Conservation (phyloP, 2,888 invertebrate species). For the Caenorhabditis macrosperma region DNA sequence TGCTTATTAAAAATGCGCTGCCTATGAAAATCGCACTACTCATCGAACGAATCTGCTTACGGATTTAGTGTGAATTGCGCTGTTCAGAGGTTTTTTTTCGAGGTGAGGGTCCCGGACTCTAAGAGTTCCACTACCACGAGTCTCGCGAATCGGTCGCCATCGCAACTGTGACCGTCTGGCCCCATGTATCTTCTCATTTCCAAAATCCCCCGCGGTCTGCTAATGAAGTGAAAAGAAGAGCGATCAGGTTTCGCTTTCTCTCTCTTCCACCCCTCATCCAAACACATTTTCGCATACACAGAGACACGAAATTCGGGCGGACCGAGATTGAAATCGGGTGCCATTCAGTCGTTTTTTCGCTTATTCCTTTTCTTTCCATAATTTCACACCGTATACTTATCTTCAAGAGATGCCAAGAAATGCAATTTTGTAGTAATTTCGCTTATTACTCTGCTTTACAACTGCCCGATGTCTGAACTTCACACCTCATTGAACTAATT, state of each 20-base stretch:
- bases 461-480: not conserved
- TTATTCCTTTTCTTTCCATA: too few species aligned
- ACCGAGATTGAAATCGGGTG: slow-evolving; percentile 8
- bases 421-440: not conserved
- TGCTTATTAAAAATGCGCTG: too few species aligned
- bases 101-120: too few species aligned
- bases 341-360: not conserved
- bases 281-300: not conserved
- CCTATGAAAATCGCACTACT: too few species aligned
- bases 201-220: slow-evolving; percentile 4
- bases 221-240: slow-evolving; percentile 23
- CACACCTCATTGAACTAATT: not conserved
- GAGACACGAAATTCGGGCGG: not conserved
- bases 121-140: not conserved
- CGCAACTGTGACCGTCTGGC: not conserved
- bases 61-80: too few species aligned
- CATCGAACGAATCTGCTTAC: too few species aligned
- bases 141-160: not conserved
- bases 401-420: too few species aligned
- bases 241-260: slow-evolving; percentile 18
- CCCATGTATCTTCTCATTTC: not conserved
- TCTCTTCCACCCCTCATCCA: not conserved
- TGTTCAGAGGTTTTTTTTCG: too few species aligned
- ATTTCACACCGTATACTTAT: too few species aligned
- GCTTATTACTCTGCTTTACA: too few species aligned